Percentiles rank a stretch among this genome's conserved stretches.
phyloP scores from a whole-genome alignment of 2,797 vertebrate genomes.

The Manis pentadactyla region DNA sequence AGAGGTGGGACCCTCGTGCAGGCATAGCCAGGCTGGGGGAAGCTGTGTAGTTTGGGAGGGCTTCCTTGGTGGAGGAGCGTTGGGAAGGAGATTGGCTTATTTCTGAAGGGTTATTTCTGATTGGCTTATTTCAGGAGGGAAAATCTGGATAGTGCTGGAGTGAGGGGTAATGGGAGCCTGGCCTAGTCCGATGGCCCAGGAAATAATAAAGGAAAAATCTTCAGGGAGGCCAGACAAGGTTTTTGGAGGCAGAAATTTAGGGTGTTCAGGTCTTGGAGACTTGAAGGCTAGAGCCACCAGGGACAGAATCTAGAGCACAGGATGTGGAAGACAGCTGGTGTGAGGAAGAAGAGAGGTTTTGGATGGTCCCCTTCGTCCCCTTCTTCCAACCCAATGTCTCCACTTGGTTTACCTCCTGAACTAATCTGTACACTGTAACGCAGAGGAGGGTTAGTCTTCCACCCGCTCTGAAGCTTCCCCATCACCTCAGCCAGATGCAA shows the following conservation, averaged over 20 bases:
- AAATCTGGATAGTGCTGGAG: not conserved
- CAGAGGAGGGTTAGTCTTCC: not conserved
- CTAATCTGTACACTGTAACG: not conserved
- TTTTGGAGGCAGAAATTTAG: not conserved
- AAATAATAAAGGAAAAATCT: conserved; percentile 19
- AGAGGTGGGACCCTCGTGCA: not conserved
- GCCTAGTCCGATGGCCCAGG: not conserved
- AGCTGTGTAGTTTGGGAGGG: conserved; percentile 34
- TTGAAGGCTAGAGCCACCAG: not conserved
- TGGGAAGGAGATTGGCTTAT: not conserved
- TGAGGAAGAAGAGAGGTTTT: not conserved
- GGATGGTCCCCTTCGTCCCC: not conserved
- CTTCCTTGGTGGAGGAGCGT: conserved; percentile 33
- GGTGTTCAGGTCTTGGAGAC: not conserved
- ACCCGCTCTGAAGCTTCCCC: not conserved
- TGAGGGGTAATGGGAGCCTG: not conserved
- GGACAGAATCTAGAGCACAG: not conserved
- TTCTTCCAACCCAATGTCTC: not conserved
- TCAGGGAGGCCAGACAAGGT: not conserved
- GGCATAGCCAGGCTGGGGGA: not conserved
- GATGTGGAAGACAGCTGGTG: not conserved
- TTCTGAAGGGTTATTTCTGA: too few species aligned
- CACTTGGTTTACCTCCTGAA: not conserved
- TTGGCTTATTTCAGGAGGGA: not conserved
- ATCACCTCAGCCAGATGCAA: not conserved